phyloP scores from a whole-genome alignment of 2,113 vertebrate species.

The Suncus etruscus region DNA sequence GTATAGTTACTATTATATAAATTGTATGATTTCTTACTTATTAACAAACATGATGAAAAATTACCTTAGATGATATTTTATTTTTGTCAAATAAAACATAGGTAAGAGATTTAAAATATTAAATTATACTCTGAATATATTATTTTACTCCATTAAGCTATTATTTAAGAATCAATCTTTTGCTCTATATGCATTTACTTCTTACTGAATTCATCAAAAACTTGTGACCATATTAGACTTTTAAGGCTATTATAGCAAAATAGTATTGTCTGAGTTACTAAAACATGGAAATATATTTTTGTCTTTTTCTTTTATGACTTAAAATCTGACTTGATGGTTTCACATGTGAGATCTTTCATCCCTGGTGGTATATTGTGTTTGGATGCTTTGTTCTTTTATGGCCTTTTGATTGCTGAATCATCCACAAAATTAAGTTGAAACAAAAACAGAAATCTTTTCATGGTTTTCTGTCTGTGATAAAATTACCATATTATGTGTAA shows the following conservation, averaged over 20 bases:
- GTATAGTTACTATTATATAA: background rate
- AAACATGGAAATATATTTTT: background rate
- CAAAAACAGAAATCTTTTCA: background rate
- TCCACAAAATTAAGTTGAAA: background rate
- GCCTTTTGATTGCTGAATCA: background rate
- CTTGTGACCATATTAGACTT: background rate
- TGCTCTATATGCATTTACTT: background rate
- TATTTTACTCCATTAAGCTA: background rate
- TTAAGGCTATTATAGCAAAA: background rate
- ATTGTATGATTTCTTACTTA: constrained; percentile 6
- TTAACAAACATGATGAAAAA: background rate
- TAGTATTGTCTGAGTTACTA: background rate
- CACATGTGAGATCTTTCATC: background rate
- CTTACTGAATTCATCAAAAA: background rate
- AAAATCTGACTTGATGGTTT: background rate
- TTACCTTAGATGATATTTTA: background rate
- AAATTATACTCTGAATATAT: background rate
- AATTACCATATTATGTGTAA: background rate
- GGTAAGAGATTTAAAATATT: background rate
- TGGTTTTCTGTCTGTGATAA: background rate
- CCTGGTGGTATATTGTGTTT: background rate
- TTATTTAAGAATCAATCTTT: background rate
- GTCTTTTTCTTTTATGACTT: background rate
- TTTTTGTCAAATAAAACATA: background rate
- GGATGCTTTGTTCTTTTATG: background rate